Base-by-base conservation (phyloP, 2,888 invertebrate species). In the Ochropleura leucogaster region DNA sequence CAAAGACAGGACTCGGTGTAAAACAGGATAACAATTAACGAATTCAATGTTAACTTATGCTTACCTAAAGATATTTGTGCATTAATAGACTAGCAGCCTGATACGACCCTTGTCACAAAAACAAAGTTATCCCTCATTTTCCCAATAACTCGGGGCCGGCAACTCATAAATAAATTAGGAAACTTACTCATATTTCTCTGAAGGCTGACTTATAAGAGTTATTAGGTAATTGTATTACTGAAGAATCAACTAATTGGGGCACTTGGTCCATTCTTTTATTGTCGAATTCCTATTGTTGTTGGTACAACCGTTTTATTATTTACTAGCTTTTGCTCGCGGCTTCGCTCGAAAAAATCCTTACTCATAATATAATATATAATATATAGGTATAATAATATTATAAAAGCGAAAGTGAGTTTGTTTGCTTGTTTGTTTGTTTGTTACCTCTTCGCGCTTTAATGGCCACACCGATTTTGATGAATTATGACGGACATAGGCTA, bases 111-210 rank as follows among this genome's bases (percentile, higher is more conserved):
- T 40, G 16, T n/a, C 12, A 55, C 64, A 51, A 68, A 68, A 78
- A 51, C 44, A 62, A 78, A 69, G 66, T 80, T 80, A 49, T 10
- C 51, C 62, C 20, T 46, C 42, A n/a, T 65, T 20, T 66, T 49
- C n/a, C 62, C 53, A 66, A 66, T 62, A 62, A 63, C n/a, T 68
- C 10, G 16, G 40, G 9, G 20, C 60, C 6, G 47, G 53, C 20
- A 80, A 79, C 79, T 83, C 55, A 42, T 83, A 83, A 83, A 83
- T 80, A 80, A 69, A 79, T 83, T 79, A 80, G 7, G 8, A 0
- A 69, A 79, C 83, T 83, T 30, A 20, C 53, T 80, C 73, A 79
- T 83, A 80, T 59, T 80, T 67, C 66, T 30, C 4, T 2, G 20
- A 9, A 46, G 8, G 18, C 16, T n/a, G 10, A 44, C 69, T 72